phyloP scores from a whole-genome alignment of 2,113 vertebrate genomes.

The Barbus barbus region DNA sequence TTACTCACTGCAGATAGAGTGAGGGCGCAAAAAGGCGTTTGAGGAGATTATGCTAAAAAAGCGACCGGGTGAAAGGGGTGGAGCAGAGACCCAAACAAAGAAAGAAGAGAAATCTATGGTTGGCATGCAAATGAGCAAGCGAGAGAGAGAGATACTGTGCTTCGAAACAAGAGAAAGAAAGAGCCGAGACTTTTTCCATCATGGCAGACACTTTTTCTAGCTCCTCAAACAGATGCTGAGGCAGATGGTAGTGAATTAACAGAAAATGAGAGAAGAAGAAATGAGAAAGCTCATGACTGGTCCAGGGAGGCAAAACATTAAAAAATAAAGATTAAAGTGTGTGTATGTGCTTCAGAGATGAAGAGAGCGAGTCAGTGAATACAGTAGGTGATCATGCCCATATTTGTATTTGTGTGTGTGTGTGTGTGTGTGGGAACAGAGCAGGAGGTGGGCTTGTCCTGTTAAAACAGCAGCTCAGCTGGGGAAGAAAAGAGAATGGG shows the following conservation, averaged over 20 bases:
- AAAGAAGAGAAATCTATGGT: conserved; percentile 65
- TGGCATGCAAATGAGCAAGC: conserved; percentile 68
- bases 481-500: conserved; percentile 82
- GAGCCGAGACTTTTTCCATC: conserved; percentile 76
- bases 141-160: conserved; percentile 38
- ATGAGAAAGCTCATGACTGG: conserved; percentile 98
- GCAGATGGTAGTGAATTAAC: conserved; percentile 99
- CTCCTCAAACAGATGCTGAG: conserved; percentile 96
- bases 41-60: conserved; percentile 80
- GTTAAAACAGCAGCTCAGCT: conserved; percentile 98
- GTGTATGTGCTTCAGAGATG: conserved; percentile 50
- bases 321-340: conserved; percentile 93
- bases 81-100: conserved; percentile 71
- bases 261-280: conserved; percentile 99
- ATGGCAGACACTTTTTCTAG: conserved; percentile 85
- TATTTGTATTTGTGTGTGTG: conserved; percentile 41
- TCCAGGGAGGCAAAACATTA: conserved; percentile 99
- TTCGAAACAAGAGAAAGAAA: conserved; percentile 65
- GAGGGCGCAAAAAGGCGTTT: conserved; percentile 62
- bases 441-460: conserved; percentile 69
- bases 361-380: conserved; percentile 45
- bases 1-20: conserved; percentile 60
- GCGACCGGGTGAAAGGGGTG: conserved; percentile 72
- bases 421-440: conserved; percentile 5
- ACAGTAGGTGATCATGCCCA: conserved; percentile 50